Base-by-base conservation (phyloP, 2,113 vertebrate species). In the Eurypyga helias region DNA sequence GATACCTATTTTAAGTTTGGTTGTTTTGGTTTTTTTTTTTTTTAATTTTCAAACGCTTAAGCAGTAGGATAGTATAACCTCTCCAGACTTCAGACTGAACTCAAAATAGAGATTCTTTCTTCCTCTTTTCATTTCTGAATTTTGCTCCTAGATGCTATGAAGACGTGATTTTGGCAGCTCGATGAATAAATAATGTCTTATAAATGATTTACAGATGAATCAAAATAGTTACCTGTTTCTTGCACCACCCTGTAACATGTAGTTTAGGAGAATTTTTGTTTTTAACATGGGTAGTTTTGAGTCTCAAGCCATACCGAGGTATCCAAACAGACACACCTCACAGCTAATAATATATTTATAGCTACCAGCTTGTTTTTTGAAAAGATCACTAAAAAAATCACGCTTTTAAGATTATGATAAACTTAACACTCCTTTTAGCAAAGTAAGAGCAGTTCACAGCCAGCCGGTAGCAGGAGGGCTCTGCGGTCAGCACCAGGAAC, bases 401-500 rank as follows among this genome's bases (percentile, higher is more conserved):
- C 28, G 28, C 12, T 36, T 71, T 20, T 15, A 65, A 72, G 34
- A 57, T 31, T 23, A 70, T 33, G 19, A 29, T 41, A 54, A 45
- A 23, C 52, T 33, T 57, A 55, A 29, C 10, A 2, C 9, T 3
- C 5, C 9, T 60, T 54, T 69, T 43, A 38, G 4, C 28, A 15
- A 46, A 76, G 33, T 5, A 14, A 43, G 3, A 25, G 5, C 10
- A 38, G 23, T 8, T 36, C 46, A 18, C 29, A 5, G 16, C 7
- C n/a, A 17, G 2, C 9, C 0, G 1, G 7, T 1, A 1, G 12
- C 14, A 28, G 55, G 57, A 13, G 4, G 8, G 9, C 19, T 31
- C 26, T 16, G 38, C 3, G 5, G 2, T 38, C 41, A 75, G n/a
- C 51, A 49, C 36, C 38, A 58, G 9, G 65, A 82, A n/a, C 61